phyloP scores from a whole-genome alignment of 2,888 invertebrate species.

The Harpalus rufipes region DNA sequence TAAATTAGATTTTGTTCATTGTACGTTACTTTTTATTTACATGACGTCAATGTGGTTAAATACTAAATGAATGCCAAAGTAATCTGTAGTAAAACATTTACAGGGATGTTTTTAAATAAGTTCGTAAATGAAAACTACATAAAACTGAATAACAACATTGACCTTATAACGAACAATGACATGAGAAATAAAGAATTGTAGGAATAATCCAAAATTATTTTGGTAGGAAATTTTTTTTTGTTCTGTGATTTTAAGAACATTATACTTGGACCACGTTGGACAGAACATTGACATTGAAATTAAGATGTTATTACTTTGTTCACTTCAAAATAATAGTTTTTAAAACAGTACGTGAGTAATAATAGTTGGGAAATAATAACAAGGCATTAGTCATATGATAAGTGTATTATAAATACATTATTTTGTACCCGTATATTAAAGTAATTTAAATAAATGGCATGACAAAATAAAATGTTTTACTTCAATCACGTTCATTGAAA shows the following conservation, averaged over 20 bases:
- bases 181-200: slow-evolving; percentile 22
- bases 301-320: slow-evolving; percentile 11
- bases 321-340: slow-evolving; percentile 21
- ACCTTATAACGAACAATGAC: slow-evolving; percentile 25
- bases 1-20: not conserved
- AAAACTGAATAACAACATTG: not conserved
- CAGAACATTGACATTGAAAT: slow-evolving; percentile 30
- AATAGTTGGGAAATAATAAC: not conserved
- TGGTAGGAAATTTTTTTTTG: slow-evolving; percentile 17
- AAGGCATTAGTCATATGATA: slow-evolving; percentile 11
- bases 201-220: slow-evolving; percentile 15
- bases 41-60: not conserved
- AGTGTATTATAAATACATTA: slow-evolving; percentile 4
- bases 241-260: slow-evolving; percentile 4
- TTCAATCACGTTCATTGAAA: too few relatives aligned
- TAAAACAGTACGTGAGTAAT: slow-evolving; percentile 24
- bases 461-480: too few relatives aligned
- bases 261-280: slow-evolving; percentile 37
- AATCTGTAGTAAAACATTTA: too few relatives aligned
- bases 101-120: too few relatives aligned
- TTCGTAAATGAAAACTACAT: not conserved
- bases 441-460: not conserved
- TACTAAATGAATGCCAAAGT: not conserved
- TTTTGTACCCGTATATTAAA: not conserved
- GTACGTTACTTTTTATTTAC: not conserved